These are phyloP conservation scores for Bothrops jararaca DNA, from an alignment of 2,113 vertebrate species.

Conservation along the genomic window DNA sequence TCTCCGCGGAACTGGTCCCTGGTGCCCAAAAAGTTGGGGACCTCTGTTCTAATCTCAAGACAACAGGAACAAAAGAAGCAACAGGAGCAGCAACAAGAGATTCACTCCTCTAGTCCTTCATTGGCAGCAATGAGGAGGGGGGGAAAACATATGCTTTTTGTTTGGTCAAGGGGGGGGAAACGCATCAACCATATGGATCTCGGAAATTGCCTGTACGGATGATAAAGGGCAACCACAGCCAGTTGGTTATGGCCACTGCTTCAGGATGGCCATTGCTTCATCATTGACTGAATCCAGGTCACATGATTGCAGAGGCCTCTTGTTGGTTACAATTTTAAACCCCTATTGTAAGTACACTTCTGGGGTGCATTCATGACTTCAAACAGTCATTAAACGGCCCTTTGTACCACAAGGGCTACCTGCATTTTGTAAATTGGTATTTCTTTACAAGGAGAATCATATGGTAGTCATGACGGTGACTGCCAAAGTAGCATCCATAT, in stretches of 20 bases:
- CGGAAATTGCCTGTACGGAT: not conserved
- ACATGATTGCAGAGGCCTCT: not conserved
- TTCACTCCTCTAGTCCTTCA: not conserved
- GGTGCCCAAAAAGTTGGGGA: too few species aligned
- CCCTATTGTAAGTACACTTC: too few species aligned
- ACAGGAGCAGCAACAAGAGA: not conserved
- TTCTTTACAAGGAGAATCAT: not conserved
- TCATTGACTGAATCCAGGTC: not conserved
- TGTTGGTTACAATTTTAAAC: not conserved
- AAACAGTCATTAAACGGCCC: not conserved
- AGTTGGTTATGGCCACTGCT: not conserved
- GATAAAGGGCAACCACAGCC: not conserved
- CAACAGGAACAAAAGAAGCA: not conserved
- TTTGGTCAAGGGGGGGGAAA: not conserved
- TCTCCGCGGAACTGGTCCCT: too few species aligned
- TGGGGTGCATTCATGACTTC: not conserved
- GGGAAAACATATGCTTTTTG: not conserved
- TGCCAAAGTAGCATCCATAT: not conserved
- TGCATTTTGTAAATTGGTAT: not conserved
- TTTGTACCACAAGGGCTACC: not conserved
- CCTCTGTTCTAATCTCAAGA: not conserved
- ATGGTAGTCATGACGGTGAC: not conserved
- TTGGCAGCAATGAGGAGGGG: not conserved
- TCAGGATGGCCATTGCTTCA: not conserved
- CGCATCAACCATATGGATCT: not conserved